Base-by-base conservation (phyloP, 2,888 invertebrate species). In the Zygothrica quintamaculata region DNA sequence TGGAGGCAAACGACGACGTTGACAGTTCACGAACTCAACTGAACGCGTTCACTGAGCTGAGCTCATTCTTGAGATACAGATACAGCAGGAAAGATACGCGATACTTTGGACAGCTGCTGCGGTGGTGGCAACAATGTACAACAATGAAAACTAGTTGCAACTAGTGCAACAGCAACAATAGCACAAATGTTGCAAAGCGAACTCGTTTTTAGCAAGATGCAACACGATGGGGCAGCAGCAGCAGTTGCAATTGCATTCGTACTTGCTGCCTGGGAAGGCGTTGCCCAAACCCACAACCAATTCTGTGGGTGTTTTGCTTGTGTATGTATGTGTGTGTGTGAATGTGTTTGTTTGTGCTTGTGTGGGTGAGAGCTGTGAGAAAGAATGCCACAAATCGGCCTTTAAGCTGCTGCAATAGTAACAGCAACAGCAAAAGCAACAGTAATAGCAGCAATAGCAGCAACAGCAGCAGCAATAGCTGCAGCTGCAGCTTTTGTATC, bases 91-190 rank as follows among this genome's bases (percentile, higher is more conserved):
- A 55, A 74, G 84, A 84, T 84, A 84, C 61, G 76, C 82, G 78
- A 76, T 76, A 75, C 72, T 77, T 72, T 62, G 71, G 67, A 61
- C 78, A 77, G 81, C 79, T 66, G 75, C 72, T 46, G 37, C 18
- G 18, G 18, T 22, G 18, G 18, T n/a, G n/a, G n/a, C n/a, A n/a
- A n/a, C 18, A 22, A 2, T 5, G 18, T 22, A 22, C 74, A 74
- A 65, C 68, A 74, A 74, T 59, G 64, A 73, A 81, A 81, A 85
- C 80, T 85, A 81, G 85, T 81, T 81, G 82, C 85, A 81, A 85
- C 85, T 80, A 78, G 85, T 80, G 82, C 80, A 81, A 59, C 64
- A 12, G 5, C 56, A 55, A 37, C 56, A 13, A 18, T 16, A 59
- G 43, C 59, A 58, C 48, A 29, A 55, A 29, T 40, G 43, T 22